Percentiles rank a stretch among this genome's conserved stretches.
Evolutionary conservation across 2,113 vertebrate species (phyloP).

Genomic region (Channa argus): DNA sequence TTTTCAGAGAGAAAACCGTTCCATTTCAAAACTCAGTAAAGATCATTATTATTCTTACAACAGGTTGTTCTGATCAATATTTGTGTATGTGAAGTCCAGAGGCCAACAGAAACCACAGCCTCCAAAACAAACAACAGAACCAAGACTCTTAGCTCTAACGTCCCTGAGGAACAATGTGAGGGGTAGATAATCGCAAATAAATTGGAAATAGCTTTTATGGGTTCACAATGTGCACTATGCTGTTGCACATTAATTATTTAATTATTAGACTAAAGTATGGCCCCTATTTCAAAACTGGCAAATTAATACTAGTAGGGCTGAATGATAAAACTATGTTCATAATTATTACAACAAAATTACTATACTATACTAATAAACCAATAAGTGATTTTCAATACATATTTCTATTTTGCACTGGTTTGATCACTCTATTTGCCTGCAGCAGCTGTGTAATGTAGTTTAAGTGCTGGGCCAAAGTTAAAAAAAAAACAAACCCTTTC

Average conservation of each 20-base stretch:
- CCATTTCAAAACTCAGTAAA: neutral
- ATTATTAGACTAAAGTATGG: constrained; percentile 5
- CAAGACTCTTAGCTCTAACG: constrained; percentile 17
- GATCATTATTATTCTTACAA: constrained; percentile 18
- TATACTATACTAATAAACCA: no score
- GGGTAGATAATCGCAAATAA: constrained; percentile 5
- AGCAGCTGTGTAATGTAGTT: no score
- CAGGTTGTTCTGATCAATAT: constrained; percentile 46
- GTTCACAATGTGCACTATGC: constrained; percentile 10
- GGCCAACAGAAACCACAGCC: constrained; percentile 9
- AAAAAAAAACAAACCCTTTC: no score
- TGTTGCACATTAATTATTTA: constrained; percentile 35
- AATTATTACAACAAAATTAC: no score
- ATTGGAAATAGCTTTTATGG: constrained; percentile 20
- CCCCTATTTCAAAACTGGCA: neutral
- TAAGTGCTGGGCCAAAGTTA: no score
- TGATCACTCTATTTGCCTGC: no score
- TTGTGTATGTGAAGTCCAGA: constrained; percentile 20
- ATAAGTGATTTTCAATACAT: no score
- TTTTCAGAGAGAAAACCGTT: constrained; percentile 37
- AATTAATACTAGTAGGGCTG: neutral
- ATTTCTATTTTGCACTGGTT: no score
- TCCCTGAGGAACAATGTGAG: constrained; percentile 11
- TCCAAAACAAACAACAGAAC: neutral
- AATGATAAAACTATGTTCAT: no score